A percentile compares a stretch with the other conserved stretches of the same genome.
phyloP scores from a whole-genome alignment of 2,113 vertebrate species.

The Taxidea taxus region DNA sequence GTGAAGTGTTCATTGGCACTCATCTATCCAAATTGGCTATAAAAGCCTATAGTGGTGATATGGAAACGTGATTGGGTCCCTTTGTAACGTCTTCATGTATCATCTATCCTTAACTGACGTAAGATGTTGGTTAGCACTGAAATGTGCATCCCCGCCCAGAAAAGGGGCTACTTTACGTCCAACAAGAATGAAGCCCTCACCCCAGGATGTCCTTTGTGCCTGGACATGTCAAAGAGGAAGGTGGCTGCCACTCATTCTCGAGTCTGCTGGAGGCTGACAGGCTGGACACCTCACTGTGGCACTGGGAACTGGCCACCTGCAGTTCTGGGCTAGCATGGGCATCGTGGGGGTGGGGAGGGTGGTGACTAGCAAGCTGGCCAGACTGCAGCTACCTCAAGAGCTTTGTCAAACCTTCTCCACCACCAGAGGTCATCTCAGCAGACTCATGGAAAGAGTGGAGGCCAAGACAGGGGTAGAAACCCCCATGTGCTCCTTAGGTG shows the following conservation, averaged over 20 bases:
- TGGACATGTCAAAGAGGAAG: background rate
- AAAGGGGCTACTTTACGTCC: background rate
- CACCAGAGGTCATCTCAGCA: rapidly evolving
- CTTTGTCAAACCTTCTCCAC: background rate
- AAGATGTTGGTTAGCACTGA: background rate
- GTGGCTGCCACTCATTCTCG: rapidly evolving
- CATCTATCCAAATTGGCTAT: background rate
- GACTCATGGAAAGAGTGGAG: background rate
- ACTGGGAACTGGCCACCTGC: rapidly evolving
- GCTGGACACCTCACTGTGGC: rapidly evolving
- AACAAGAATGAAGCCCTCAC: background rate
- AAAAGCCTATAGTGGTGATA: background rate
- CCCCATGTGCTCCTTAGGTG: background rate
- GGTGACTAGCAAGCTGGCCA: no score
- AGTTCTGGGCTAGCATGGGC: background rate
- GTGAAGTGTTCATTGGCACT: background rate
- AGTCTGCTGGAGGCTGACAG: background rate
- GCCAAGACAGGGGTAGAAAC: background rate
- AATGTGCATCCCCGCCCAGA: background rate
- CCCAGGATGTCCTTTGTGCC: background rate
- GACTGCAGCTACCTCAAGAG: rapidly evolving
- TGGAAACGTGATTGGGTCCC: rapidly evolving
- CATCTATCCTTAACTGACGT: background rate
- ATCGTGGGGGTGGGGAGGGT: background rate
- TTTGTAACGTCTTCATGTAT: no score